phyloP scores from a whole-genome alignment of 1,140 invertebrate species.

The Habropoda laboriosa region DNA sequence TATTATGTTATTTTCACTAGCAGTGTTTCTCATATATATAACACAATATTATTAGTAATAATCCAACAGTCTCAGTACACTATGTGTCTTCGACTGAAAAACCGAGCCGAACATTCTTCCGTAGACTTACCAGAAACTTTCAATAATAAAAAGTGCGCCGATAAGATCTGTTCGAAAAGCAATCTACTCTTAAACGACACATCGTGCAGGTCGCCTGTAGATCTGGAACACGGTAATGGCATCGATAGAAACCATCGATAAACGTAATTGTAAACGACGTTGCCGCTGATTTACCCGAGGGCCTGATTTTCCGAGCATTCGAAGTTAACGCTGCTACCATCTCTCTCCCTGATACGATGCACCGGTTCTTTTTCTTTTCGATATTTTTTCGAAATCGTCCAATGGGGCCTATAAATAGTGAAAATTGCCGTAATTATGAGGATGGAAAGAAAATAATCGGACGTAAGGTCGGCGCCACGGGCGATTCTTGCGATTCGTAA shows the following conservation, averaged over 20 bases:
- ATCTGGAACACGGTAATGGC: background rate
- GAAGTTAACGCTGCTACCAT: background rate
- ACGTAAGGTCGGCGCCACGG: constrained; percentile 36
- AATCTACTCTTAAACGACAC: background rate
- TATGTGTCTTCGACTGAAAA: too few species aligned
- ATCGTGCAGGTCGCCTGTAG: background rate
- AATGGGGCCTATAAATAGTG: constrained; percentile 62
- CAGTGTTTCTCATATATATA: too few species aligned
- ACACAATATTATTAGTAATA: too few species aligned
- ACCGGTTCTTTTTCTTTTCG: background rate
- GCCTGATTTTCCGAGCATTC: constrained; percentile 5
- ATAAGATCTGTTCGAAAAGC: background rate
- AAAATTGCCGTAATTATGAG: constrained; percentile 67
- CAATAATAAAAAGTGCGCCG: background rate
- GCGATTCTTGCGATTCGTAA: constrained; percentile 12
- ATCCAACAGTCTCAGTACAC: too few species aligned
- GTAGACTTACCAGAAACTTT: background rate
- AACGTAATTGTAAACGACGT: constrained; percentile 1
- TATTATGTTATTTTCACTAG: too few species aligned
- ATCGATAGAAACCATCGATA: constrained; percentile 16
- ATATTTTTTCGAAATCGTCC: background rate
- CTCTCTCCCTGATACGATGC: background rate
- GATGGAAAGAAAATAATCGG: constrained; percentile 62
- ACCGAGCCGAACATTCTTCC: too few species aligned
- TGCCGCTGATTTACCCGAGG: background rate